Evolutionary conservation across 2,888 invertebrate species (phyloP).

Genomic region (Camponotus fellah): DNA sequence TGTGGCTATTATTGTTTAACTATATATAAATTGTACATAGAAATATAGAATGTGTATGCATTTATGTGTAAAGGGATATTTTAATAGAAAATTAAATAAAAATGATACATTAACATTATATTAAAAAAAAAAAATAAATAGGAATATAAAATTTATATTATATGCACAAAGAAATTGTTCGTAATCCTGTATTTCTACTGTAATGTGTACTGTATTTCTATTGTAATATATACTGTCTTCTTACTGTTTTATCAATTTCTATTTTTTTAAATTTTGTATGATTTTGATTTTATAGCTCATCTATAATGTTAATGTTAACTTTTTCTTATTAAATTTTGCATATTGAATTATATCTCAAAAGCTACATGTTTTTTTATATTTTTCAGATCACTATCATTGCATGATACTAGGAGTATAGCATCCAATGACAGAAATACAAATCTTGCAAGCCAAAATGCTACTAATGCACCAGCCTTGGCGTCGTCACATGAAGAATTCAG

Average conservation of each 20-base stretch:
- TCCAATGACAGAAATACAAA: slow-evolving; percentile 77
- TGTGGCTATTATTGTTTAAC: neutral
- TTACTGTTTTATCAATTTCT: neutral
- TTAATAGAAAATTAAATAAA: neutral
- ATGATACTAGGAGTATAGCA: slow-evolving; percentile 75
- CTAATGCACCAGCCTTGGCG: slow-evolving; percentile 78
- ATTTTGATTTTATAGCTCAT: neutral
- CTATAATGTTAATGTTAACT: neutral
- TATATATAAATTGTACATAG: neutral
- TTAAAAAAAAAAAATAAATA: neutral
- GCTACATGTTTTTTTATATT: slow-evolving; percentile 19
- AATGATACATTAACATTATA: neutral
- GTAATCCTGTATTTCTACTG: neutral
- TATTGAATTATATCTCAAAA: neutral
- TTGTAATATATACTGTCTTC: neutral
- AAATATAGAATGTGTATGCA: neutral
- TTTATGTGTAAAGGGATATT: neutral
- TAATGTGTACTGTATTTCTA: neutral
- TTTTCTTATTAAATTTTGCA: neutral
- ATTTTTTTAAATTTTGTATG: neutral
- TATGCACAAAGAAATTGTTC: neutral
- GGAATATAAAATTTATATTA: neutral
- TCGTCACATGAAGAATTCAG: slow-evolving; percentile 87
- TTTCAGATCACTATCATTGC: slow-evolving; percentile 80
- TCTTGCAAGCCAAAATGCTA: slow-evolving; percentile 78